These are phyloP conservation scores for Colostygia pectinataria DNA, from an alignment of 2,888 invertebrate genomes.

Conservation along the genomic window DNA sequence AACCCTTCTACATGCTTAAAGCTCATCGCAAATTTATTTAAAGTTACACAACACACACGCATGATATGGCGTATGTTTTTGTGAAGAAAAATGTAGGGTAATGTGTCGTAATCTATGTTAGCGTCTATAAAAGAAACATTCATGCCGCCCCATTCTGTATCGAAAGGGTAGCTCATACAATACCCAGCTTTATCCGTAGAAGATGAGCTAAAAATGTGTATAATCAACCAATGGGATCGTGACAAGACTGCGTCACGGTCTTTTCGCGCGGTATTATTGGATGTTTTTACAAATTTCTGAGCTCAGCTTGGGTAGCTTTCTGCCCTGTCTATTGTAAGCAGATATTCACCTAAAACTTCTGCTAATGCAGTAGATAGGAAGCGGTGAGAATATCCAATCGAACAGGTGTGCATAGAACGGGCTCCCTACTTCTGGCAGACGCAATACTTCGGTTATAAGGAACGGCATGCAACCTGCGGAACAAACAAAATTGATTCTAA, in stretches of 20 bases:
- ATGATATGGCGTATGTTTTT: too few relatives aligned
- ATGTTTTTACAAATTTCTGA: too few relatives aligned
- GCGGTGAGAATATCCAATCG: slow-evolving; percentile 87
- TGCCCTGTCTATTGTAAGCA: slow-evolving; percentile 8
- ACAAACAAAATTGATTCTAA: slow-evolving; percentile 20
- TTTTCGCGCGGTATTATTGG: too few relatives aligned
- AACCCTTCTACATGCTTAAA: too few relatives aligned
- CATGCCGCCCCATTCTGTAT: slow-evolving; percentile 4
- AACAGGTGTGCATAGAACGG: slow-evolving; percentile 84
- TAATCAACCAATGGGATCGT: neutral
- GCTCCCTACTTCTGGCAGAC: slow-evolving; percentile 85
- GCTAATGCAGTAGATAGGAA: slow-evolving; percentile 85
- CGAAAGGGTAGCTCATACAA: neutral
- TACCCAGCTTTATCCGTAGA: slow-evolving; percentile 2
- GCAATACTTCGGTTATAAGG: slow-evolving; percentile 87
- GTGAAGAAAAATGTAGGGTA: too few relatives aligned
- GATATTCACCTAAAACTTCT: slow-evolving; percentile 68
- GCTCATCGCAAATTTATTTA: too few relatives aligned
- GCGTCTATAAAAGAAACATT: neutral
- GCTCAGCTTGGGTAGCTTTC: too few relatives aligned
- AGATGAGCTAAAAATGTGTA: too few relatives aligned
- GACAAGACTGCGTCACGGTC: too few relatives aligned
- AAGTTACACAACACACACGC: too few relatives aligned
- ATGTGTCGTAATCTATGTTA: neutral
- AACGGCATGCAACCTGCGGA: slow-evolving; percentile 88